Evolutionary conservation across 1,140 invertebrate genomes (phyloP), one percentile per base, ranked within the genome.

Genomic region (Dinothrombium tinctorium): DNA sequence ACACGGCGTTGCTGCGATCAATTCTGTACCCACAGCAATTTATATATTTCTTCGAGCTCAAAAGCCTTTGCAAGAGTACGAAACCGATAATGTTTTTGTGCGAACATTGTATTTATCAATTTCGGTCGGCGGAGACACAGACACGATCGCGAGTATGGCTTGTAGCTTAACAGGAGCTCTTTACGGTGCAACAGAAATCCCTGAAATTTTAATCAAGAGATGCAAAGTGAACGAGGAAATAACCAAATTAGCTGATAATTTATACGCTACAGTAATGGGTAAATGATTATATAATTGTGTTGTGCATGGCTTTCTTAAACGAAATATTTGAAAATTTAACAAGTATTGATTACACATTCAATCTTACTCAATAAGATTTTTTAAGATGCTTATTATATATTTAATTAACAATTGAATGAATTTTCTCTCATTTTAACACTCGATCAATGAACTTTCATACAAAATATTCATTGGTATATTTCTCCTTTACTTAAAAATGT

Each of bases 91-190:
- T 56, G 58, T 56, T 39, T 62, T 77, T 49, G 63, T 71, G 53
- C 62, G 71, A 50, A 66, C 71, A n/a, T 58, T 81, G 33, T 62
- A 69, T 38, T 71, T 67, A 56, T 64, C 75, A 41, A 73, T 79
- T 41, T 68, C 66, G 17, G 57, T 80, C 14, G 76, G 76, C 29
- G 76, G 77, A 23, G 76, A 80, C 57, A 75, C 76, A 4, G 76
- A 80, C 46, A 80, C 76, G 2, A 76, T 81, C 51, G 75, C 70
- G 6, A 66, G 68, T 37, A 81, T 81, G 76, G 68, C 75, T 20
- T 75, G 74, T 12, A 69, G 72, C 17, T 71, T 80, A 41, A 66
- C 69, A 40, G 77, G 77, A 32, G 75, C 76, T 19, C 72, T 66
- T 55, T 68, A 74, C 50, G 76, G 76, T 6, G 57, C 69, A 42